Evolutionary conservation across 2,888 invertebrate species (phyloP).

Genomic region (Gerris lacustris): DNA sequence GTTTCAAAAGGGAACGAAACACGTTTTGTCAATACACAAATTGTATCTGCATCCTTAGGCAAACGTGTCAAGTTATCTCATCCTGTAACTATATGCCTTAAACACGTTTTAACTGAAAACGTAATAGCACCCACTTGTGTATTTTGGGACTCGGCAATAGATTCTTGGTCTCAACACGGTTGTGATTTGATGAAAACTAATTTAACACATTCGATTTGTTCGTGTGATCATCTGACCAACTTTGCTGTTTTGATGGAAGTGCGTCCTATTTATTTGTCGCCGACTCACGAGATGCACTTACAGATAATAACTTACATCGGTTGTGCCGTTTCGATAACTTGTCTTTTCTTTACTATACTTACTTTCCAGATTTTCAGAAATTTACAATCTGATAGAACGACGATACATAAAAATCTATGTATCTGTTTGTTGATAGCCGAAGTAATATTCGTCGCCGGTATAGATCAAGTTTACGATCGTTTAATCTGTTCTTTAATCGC

Average conservation of each 20-base stretch:
- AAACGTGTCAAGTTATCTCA: constrained; percentile 77
- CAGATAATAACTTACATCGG: constrained; percentile 69
- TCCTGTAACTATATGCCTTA: constrained; percentile 70
- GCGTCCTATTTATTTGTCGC: constrained; percentile 46
- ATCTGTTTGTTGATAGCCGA: constrained; percentile 82
- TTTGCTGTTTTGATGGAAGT: constrained; percentile 89
- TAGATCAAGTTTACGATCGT: constrained; percentile 72
- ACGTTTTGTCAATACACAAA: constrained; percentile 70
- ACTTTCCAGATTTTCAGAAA: constrained; percentile 72
- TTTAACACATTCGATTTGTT: constrained; percentile 69
- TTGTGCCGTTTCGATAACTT: constrained; percentile 68
- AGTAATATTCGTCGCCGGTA: constrained; percentile 78
- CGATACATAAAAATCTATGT: constrained; percentile 93
- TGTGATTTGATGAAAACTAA: constrained; percentile 71
- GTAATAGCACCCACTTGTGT: constrained; percentile 84
- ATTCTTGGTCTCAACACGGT: constrained; percentile 82
- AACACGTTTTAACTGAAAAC: constrained; percentile 72
- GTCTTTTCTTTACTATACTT: constrained; percentile 61
- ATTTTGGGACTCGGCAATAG: constrained; percentile 82
- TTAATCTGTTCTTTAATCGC: constrained; percentile 80
- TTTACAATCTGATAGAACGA: constrained; percentile 79
- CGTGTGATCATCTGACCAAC: constrained; percentile 84
- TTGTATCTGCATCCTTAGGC: constrained; percentile 80
- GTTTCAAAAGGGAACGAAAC: constrained; percentile 41
- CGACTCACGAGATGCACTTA: constrained; percentile 48